Percentiles rank a stretch among this genome's conserved stretches.
These are phyloP conservation scores for Rhinichthys osculus DNA, from an alignment of 2,797 vertebrate species.

Conservation along the genomic window DNA sequence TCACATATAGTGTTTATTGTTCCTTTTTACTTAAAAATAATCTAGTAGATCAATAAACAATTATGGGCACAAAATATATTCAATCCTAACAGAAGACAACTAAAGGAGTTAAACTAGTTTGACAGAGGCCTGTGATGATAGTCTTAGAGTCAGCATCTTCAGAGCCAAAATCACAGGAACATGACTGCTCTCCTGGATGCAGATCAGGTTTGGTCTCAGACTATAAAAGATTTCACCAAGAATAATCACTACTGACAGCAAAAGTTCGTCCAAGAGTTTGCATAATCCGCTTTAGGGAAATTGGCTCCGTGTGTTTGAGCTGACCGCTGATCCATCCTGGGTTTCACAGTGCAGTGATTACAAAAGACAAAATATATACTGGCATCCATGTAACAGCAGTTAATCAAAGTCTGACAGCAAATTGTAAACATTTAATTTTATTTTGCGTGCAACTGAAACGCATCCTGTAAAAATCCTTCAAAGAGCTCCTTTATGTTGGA, in stretches of 20 bases:
- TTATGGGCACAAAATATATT: not conserved
- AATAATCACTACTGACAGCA: conserved; percentile 34
- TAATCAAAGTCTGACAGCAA: conserved; percentile 28
- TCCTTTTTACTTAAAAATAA: not conserved
- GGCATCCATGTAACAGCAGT: not conserved
- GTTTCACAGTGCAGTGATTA: not conserved
- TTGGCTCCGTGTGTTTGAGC: conserved; percentile 8
- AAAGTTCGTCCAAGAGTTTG: conserved; percentile 35
- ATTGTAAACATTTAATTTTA: conserved; percentile 35
- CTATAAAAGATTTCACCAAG: conserved; percentile 16
- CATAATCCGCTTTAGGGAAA: conserved; percentile 31
- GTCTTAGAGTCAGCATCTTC: conserved; percentile 19
- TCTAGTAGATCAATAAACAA: not conserved
- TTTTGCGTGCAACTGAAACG: not conserved
- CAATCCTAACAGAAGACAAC: not conserved
- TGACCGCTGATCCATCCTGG: conserved; percentile 3
- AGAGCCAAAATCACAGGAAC: conserved; percentile 17
- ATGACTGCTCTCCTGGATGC: conserved; percentile 7
- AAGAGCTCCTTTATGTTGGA: not conserved
- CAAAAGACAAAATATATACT: not conserved
- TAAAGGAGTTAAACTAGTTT: conserved; percentile 13
- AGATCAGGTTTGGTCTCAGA: conserved; percentile 11
- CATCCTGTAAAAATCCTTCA: not conserved
- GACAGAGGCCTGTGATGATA: conserved; percentile 4
- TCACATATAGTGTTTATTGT: not conserved